These are phyloP conservation scores for Macrocentrus cingulum DNA, from an alignment of 1,140 invertebrate species.

Conservation along the genomic window DNA sequence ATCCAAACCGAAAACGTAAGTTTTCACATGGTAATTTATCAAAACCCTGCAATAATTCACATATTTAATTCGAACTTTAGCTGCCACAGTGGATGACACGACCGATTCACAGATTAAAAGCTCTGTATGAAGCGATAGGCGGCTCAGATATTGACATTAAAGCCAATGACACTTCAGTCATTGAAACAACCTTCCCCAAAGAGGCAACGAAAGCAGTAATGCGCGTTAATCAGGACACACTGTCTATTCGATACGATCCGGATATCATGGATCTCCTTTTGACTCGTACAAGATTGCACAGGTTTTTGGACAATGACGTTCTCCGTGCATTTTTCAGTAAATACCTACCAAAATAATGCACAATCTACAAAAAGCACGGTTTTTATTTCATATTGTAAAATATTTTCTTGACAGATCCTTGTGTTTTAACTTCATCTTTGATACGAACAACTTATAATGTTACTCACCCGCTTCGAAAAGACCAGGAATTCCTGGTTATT, in stretches of 20 bases:
- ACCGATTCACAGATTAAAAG: constrained; percentile 39
- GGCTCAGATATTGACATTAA: constrained; percentile 36
- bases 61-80: no score
- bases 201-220: constrained; percentile 40
- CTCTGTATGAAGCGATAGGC: constrained; percentile 45
- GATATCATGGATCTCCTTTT: constrained; percentile 45
- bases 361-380: neutral
- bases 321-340: constrained; percentile 46
- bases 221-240: constrained; percentile 41
- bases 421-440: constrained; percentile 41
- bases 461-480: constrained; percentile 33
- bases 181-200: constrained; percentile 45
- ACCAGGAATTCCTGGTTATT: constrained; percentile 45
- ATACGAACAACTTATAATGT: constrained; percentile 46
- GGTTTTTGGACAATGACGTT: constrained; percentile 46
- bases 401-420: constrained; percentile 41
- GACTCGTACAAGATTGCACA: constrained; percentile 47
- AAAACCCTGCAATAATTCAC: no score
- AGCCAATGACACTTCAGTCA: constrained; percentile 35
- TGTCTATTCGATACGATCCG: constrained; percentile 39
- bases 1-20: constrained; percentile 49
- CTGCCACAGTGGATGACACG: constrained; percentile 41
- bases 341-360: no score
- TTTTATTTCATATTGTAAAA: neutral
- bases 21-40: neutral